Base-by-base conservation (phyloP, 2,797 vertebrate species). In the Mus minutoides region DNA sequence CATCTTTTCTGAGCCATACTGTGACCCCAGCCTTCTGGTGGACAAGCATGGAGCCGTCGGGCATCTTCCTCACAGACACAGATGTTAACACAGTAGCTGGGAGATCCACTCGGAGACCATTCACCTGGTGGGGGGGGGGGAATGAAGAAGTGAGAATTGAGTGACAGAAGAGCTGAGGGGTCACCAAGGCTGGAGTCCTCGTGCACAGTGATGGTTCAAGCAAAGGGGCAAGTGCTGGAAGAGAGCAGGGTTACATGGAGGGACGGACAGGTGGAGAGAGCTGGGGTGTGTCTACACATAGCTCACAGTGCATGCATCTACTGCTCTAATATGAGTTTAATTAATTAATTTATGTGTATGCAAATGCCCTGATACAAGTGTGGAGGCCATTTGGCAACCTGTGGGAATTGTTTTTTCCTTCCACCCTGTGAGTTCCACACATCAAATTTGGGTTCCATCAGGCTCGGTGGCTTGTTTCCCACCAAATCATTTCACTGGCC, bases 91-190 rank as follows among this genome's bases (percentile, higher is more conserved):
- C 46, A 3, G 97, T 90, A 52, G 54, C 95, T 58, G 99, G 99
- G 77, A 99, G 98, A 31, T 89, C 89, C 64, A 97, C 95, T 77
- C 80, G 98, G 85, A 96, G 98, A 64, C 99, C 99, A 13, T 99
- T 99, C 77, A 99, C 98, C 99, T 99, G 96, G 37, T 86, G 87
- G 34, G 14, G 54, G 62, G 54, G 11, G 67, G 31, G 34, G 46
- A 75, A 89, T 73, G 92, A 26, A 84, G 46, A 79, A 6, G 71
- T 96, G 91, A 96, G 91, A 49, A 64, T 14, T 84, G 83, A 88
- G 87, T 87, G 73, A 37, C 22, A 54, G 82, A 43, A 84, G 0
- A 78, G 75, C 54, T 37, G 3, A 37, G 34, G 49, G 85, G 31
- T 73, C 52, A 12, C 62, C 62, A 13, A 31, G 62, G 26, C 11